phyloP scores from a whole-genome alignment of 1,140 invertebrate species.

The Carcinoscorpius rotundicauda region DNA sequence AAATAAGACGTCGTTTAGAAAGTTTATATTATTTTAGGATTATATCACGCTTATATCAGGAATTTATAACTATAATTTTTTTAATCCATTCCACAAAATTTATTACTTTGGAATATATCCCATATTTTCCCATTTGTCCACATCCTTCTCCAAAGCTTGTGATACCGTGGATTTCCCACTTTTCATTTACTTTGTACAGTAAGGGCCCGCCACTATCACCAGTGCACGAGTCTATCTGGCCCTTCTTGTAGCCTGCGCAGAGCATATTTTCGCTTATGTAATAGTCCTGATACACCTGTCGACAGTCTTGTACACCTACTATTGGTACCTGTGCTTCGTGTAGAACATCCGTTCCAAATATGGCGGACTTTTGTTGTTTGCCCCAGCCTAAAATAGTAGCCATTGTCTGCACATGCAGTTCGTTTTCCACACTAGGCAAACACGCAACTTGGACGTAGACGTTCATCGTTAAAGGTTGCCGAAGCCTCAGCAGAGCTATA shows the following conservation, averaged over 20 bases:
- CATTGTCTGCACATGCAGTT: slow-evolving; percentile 40
- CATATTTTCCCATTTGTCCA: slow-evolving; percentile 76
- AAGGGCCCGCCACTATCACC: slow-evolving; percentile 57
- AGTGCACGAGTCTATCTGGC: slow-evolving; percentile 43
- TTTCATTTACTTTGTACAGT: slow-evolving; percentile 35
- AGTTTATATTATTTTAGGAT: too few species aligned
- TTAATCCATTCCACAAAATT: slow-evolving; percentile 79
- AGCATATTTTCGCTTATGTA: slow-evolving; percentile 45
- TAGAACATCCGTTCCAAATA: slow-evolving; percentile 58
- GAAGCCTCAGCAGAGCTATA: slow-evolving; percentile 57
- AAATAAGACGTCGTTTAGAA: too few species aligned
- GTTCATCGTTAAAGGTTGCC: slow-evolving; percentile 37
- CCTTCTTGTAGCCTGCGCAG: slow-evolving; percentile 43
- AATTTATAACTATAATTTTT: slow-evolving; percentile 30
- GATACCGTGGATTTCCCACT: slow-evolving; percentile 72
- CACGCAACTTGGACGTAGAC: slow-evolving; percentile 41
- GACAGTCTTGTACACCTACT: slow-evolving; percentile 35
- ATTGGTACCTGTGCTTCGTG: slow-evolving; percentile 56
- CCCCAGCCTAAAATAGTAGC: slow-evolving; percentile 55
- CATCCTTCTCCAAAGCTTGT: slow-evolving; percentile 92
- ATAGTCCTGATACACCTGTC: slow-evolving; percentile 41
- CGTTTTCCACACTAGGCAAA: slow-evolving; percentile 43
- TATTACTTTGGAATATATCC: slow-evolving; percentile 75
- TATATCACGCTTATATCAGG: background rate
- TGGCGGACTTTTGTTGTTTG: slow-evolving; percentile 53